Evolutionary conservation across 2,888 invertebrate genomes (phyloP), one percentile per base, ranked within the genome.

Genomic region (Parasteatoda lunata): DNA sequence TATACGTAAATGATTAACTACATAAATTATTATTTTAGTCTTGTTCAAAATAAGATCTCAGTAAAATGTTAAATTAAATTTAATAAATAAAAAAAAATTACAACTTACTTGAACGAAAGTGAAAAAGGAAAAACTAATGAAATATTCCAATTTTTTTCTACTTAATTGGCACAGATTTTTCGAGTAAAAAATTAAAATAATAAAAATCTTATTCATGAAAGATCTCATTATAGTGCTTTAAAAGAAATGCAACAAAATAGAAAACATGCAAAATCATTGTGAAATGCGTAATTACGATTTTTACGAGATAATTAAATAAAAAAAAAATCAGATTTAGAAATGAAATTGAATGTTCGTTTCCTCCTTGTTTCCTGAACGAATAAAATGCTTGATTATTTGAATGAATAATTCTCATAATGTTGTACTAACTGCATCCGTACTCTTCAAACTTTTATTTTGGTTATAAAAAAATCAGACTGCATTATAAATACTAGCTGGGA

Each of bases 261-360:
- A 59, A 59, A n/a, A 59, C n/a, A 30, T 30, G 30, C 30, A 30
- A 30, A 52, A 72, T 48, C 72, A 72, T 72, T 72, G 51, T 48
- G 72, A 72, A 72, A 48, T 48, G 15, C 45, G 77, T 51, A 84
- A 84, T 83, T 83, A 84, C 66, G 30, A 82, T 9, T n/a, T 70
- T 51, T 49, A 64, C 77, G 65, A 65, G 77, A 72, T 77, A 77
- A 84, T 84, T 82, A 82, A 76, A 71, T 71, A 71, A 77, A 83
- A 59, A 76, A 54, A 54, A 59, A 59, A 59, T 13, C 8, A 76
- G 48, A 76, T 7, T 82, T 69, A 13, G 15, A 82, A 65, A 77
- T 72, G 52, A 77, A 84, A 84, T 84, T 65, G 52, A 15, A 48
- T 72, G 83, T 59, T 59, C 59, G 8, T 59, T 59, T 59, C 30